Conservation (phyloP, 2,797 vertebrate genomes). For the Lepus townsendii region DNA sequence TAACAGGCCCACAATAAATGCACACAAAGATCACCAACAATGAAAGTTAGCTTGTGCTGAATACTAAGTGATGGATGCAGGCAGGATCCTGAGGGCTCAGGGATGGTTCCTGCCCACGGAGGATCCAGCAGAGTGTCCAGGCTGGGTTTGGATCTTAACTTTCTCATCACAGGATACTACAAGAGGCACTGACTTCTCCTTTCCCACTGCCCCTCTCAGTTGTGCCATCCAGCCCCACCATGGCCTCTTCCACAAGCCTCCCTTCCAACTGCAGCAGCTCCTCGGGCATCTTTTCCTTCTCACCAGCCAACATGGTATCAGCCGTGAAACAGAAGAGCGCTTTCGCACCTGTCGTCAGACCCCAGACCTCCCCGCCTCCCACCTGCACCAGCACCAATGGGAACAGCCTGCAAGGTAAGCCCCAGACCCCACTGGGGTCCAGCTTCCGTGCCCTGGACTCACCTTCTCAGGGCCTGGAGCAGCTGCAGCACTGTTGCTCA, state of each 20-base stretch:
- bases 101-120: background rate
- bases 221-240: constrained; percentile 98
- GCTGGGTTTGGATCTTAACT: background rate
- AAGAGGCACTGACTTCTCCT: constrained; percentile 23
- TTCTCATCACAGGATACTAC: background rate
- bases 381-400: constrained; percentile 98
- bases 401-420: constrained; percentile 98
- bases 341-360: constrained; percentile 98
- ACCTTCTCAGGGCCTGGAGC: background rate
- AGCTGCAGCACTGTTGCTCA: background rate
- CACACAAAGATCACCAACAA: background rate
- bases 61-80: background rate
- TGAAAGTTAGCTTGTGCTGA: background rate
- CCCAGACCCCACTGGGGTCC: background rate
- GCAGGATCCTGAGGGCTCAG: background rate
- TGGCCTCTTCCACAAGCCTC: constrained; percentile 98
- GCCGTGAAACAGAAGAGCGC: constrained; percentile 99
- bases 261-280: constrained; percentile 99
- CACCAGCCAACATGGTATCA: constrained; percentile 99
- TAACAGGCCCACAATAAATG: background rate
- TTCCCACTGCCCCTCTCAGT: constrained; percentile 88
- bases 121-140: background rate
- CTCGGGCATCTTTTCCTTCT: constrained; percentile 99
- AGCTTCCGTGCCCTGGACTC: background rate
- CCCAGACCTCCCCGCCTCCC: constrained; percentile 97